Conservation (phyloP, 1,140 invertebrate species). For the Drosophila chauvacae region DNA sequence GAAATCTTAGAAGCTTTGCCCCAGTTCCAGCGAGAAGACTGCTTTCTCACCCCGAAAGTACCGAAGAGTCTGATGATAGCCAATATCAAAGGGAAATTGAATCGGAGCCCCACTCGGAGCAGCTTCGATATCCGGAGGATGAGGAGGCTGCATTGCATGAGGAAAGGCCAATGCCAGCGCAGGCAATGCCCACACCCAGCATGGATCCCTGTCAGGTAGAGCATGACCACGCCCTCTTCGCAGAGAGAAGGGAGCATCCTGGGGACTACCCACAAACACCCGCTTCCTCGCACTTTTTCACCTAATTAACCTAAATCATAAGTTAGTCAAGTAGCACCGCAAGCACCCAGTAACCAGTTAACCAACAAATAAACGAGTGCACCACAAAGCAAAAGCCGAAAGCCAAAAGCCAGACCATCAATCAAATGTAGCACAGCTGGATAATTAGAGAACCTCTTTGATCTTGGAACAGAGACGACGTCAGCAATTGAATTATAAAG, state of each 20-base stretch:
- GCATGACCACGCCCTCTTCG: conserved; percentile 20
- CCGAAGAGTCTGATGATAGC: neutral
- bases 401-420: conserved; percentile 23
- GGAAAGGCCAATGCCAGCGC: conserved; percentile 6
- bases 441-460: conserved; percentile 54
- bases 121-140: conserved; percentile 15
- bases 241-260: neutral
- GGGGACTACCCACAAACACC: conserved; percentile 21
- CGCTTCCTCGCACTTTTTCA: conserved; percentile 41
- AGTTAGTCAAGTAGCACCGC: conserved; percentile 20
- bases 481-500: conserved; percentile 58
- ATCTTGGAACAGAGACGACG: conserved; percentile 40
- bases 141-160: conserved; percentile 3
- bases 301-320: conserved; percentile 41
- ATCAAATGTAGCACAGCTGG: conserved; percentile 20
- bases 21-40: conserved; percentile 6
- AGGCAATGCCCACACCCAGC: conserved; percentile 6
- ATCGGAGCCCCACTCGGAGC: neutral
- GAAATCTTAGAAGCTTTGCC: conserved; percentile 9
- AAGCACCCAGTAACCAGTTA: conserved; percentile 50
- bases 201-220: conserved; percentile 61
- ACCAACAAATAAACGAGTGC: conserved; percentile 48
- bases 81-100: conserved; percentile 16
- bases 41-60: neutral
- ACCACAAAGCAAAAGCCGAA: conserved; percentile 23